Evolutionary conservation across 1,140 invertebrate genomes (phyloP), one percentile per base, ranked within the genome.

Genomic region (Heliconius hermathena): DNA sequence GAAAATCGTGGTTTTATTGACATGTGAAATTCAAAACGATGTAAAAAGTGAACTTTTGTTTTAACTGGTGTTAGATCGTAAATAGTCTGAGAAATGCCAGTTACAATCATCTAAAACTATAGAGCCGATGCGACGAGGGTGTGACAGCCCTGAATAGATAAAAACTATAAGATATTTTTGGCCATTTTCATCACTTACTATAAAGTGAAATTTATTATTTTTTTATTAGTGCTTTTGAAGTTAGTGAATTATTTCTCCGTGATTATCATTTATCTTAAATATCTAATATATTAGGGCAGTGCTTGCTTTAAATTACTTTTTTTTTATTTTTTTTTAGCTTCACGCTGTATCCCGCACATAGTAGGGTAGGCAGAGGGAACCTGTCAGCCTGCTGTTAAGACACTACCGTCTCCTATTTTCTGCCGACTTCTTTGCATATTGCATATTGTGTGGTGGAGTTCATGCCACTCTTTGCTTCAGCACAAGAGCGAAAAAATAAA

Each of bases 111-210:
- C 60, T 29, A 29, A 29, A 66, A 66, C 60, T 66, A 66, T 66
- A 66, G 22, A 66, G 60, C 20, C 60, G 26, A 16, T 22, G 60
- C 60, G 26, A 66, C 26, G 60, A 66, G 60, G 60, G 60, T 66
- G 60, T 66, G 60, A 66, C 60, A 66, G 60, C 60, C 26, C 60
- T 29, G 60, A n/a, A 66, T 66, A 66, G 60, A 66, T 29, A 66
- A 66, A 66, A 66, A 66, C 57, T 26, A 26, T 41, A 20, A 36
- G 9, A 72, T 38, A 72, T 72, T 49, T 49, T 73, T 26, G 2
- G 9, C 3, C 57, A 26, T 66, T 66, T 66, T 66, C 22, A 66
- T 66, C 57, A 66, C 22, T 66, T 29, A 26, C n/a, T 29, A 66
- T 2, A 16, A 66, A 66, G 57, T 66, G 22, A 66, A 29, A 13